Evolutionary conservation across 2,797 vertebrate species (phyloP).

Genomic region (Sebastes itinus): DNA sequence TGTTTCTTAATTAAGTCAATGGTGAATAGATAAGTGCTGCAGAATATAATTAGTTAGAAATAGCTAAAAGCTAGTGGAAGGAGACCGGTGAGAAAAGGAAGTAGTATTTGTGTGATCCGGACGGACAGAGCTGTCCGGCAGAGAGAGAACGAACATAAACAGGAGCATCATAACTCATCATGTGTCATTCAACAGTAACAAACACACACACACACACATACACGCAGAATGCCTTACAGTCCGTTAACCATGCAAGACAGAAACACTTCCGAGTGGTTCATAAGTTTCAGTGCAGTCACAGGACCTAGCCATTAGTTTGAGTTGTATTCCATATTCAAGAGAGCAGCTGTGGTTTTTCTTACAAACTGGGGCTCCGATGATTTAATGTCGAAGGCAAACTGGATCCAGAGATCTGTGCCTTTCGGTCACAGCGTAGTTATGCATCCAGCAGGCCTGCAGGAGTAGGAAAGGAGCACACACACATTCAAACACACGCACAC

Average conservation of each 20-base stretch:
- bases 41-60: constrained; percentile 34
- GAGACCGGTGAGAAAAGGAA: not conserved
- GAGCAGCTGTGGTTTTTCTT: constrained; percentile 23
- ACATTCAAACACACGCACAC: not conserved
- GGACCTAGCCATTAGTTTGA: constrained; percentile 65
- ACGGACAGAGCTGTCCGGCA: not conserved
- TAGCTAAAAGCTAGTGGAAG: constrained; percentile 10
- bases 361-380: constrained; percentile 36
- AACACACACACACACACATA: constrained; percentile 26
- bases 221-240: constrained; percentile 75
- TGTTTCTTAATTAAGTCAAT: constrained; percentile 24
- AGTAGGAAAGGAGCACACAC: constrained; percentile 36
- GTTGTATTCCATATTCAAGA: constrained; percentile 36
- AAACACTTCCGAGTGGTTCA: constrained; percentile 39
- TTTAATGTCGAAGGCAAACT: constrained; percentile 38
- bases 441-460: constrained; percentile 49
- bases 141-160: constrained; percentile 34
- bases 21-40: constrained; percentile 29
- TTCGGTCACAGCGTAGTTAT: constrained; percentile 50
- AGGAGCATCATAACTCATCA: constrained; percentile 59
- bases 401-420: constrained; percentile 63
- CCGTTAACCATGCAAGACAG: constrained; percentile 49
- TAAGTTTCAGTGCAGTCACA: constrained; percentile 54
- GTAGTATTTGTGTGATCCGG: not conserved
- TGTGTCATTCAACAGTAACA: constrained; percentile 31